These are phyloP conservation scores for Heliconius ismenius DNA, from an alignment of 2,888 invertebrate species.

Conservation along the genomic window DNA sequence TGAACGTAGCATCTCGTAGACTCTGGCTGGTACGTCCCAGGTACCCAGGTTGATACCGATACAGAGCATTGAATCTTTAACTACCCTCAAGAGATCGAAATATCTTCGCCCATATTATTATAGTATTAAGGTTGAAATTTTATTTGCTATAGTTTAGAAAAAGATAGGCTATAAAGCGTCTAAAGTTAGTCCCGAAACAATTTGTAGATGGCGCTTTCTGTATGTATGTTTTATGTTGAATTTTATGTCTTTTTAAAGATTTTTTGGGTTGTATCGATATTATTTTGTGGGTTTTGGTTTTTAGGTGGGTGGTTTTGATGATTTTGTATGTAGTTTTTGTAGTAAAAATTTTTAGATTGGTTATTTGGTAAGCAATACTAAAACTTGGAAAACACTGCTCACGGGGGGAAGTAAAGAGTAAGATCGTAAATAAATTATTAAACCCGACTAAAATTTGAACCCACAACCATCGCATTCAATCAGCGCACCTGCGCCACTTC, in stretches of 20 bases:
- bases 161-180: constrained; percentile 42
- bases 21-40: too few species aligned
- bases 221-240: constrained; percentile 38
- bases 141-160: constrained; percentile 26
- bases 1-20: neutral
- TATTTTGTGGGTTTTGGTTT: neutral
- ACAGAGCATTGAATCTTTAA: constrained; percentile 43
- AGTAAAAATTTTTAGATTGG: too few species aligned
- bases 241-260: constrained; percentile 28
- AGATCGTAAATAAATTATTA: neutral
- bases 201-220: constrained; percentile 42
- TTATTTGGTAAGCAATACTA: too few species aligned
- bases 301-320: neutral
- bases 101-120: constrained; percentile 33
- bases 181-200: constrained; percentile 44
- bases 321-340: neutral
- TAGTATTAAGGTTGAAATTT: constrained; percentile 36
- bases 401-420: too few species aligned
- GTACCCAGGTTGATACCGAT: constrained; percentile 25
- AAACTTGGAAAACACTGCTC: too few species aligned
- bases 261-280: neutral
- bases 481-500: neutral
- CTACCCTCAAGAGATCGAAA: constrained; percentile 30
- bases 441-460: neutral
- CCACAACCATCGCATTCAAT: neutral